These are phyloP conservation scores for Julus scandinavius DNA, from an alignment of 2,888 invertebrate genomes.

Conservation along the genomic window DNA sequence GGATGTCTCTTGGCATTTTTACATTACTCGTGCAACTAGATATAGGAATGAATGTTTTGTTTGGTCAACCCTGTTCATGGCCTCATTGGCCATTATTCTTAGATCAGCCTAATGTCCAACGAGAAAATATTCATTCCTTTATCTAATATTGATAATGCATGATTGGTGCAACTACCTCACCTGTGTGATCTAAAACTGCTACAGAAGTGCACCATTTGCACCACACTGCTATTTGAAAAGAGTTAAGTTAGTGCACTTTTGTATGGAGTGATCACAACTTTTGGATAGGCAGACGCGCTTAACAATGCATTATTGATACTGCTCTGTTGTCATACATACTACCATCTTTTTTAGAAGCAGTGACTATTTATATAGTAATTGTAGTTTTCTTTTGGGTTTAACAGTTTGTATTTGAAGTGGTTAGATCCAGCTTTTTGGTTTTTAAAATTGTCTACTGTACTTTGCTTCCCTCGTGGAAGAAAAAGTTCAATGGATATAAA, in stretches of 20 bases:
- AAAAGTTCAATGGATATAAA: no score
- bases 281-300: not conserved
- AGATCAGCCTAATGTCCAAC: not conserved
- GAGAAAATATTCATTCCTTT: not conserved
- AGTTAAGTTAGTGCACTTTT: not conserved
- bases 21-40: constrained; percentile 18
- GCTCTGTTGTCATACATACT: constrained; percentile 21
- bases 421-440: not conserved
- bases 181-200: not conserved
- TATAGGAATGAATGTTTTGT: not conserved
- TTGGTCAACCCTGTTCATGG: not conserved
- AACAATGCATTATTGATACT: not conserved
- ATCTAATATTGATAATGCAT: constrained; percentile 3
- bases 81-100: no score
- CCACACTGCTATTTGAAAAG: not conserved
- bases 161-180: not conserved
- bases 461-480: no score
- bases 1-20: constrained; percentile 34
- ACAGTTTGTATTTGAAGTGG: not conserved
- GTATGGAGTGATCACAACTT: not conserved
- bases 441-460: not conserved
- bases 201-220: not conserved
- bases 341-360: constrained; percentile 5
- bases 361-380: not conserved
- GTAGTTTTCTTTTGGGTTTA: not conserved